Base-by-base conservation (phyloP, 2,113 vertebrate species). In the Cynoglossus semilaevis region DNA sequence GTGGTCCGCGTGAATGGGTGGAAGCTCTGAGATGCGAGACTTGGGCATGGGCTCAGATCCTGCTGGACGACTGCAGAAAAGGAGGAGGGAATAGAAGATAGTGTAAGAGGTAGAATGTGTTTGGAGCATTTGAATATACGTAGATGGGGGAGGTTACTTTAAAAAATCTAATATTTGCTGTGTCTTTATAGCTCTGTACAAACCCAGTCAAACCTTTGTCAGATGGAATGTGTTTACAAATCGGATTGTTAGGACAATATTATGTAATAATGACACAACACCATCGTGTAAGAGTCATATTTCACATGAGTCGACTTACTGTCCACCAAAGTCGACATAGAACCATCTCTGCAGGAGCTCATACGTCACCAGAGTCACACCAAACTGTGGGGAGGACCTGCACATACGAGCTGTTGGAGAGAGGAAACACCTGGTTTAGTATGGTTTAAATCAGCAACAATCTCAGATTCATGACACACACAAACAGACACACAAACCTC, bases 301-400 rank as follows among this genome's bases (percentile, higher is more conserved):
- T 51, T 36, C n/a, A 29, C 34, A 9, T 54, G 17, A n/a, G 1
- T 34, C 10, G 8, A 58, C 79, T 96, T 92, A 98, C 97, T 90
- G 89, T 93, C 96, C 96, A 79, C 97, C 97, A 71, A 99, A 99
- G 83, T 99, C 96, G 15, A 99, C 45, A 45, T 96, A 94, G 64
- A 99, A 90, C 96, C 97, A 99, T 70, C 93, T 87, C 92, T 99
- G 97, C 43, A 99, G 84, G 67, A 99, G 94, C 74, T 99, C 97
- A 0, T 99, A 99, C 47, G 96, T 98, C 72, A 99, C 82, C 88
- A 99, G 81, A 46, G 96, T 99, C 51, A 99, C 97, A 46, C 94
- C 97, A 63, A 99, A 99, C 88, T 99, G 97, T 44, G 97, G 97
- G 7, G 97, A 99, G 12, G 97, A 99, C 63, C 97, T 91, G 85